Evolutionary conservation across 2,888 invertebrate species (phyloP).

Genomic region (Morpho deidamia): DNA sequence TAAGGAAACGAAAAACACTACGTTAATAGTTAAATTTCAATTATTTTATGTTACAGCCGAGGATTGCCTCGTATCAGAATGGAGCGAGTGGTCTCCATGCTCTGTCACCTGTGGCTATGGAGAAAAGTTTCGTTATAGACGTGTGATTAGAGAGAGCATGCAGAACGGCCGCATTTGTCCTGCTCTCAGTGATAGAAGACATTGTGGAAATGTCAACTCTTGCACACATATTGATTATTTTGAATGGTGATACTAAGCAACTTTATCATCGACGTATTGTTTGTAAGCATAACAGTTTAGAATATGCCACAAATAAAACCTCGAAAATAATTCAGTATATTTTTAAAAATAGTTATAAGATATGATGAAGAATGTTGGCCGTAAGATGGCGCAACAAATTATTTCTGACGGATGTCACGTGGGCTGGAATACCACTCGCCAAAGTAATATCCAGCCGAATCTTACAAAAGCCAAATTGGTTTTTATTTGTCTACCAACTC

Average conservation of each 20-base stretch:
- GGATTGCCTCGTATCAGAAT: slow-evolving; percentile 89
- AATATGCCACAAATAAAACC: no score
- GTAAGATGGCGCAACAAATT: no score
- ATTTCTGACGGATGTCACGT: no score
- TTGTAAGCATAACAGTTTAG: background rate
- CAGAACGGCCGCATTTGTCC: slow-evolving; percentile 82
- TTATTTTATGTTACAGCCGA: slow-evolving; percentile 75
- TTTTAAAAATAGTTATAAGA: no score
- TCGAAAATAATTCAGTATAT: no score
- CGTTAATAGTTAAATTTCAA: background rate
- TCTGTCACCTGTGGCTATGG: slow-evolving; percentile 94
- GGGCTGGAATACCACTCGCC: no score
- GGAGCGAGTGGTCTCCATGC: slow-evolving; percentile 91
- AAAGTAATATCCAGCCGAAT: no score
- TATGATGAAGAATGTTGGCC: no score
- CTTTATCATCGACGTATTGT: background rate
- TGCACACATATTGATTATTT: slow-evolving; percentile 61
- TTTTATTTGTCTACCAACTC: no score
- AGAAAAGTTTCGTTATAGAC: slow-evolving; percentile 86
- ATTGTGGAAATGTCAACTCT: slow-evolving; percentile 59
- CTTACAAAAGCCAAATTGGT: no score
- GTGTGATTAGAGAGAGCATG: slow-evolving; percentile 84
- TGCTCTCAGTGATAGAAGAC: slow-evolving; percentile 46
- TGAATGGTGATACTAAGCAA: slow-evolving; percentile 44
- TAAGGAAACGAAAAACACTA: no score